Conservation (phyloP, 2,888 invertebrate species). For the Rhodophaea formosa region DNA sequence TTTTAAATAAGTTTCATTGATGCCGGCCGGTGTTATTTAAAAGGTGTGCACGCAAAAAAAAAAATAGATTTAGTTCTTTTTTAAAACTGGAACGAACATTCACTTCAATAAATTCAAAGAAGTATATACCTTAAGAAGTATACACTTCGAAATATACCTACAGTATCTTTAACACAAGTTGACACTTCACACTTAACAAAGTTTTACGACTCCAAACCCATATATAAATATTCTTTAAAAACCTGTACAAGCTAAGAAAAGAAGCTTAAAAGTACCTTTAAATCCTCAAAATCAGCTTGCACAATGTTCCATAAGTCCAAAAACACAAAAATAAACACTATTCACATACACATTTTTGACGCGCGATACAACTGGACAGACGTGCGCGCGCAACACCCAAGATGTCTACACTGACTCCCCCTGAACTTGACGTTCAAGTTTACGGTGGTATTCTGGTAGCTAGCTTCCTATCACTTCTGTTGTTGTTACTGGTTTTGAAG, state of each 20-base stretch:
- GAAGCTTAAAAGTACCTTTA: slow-evolving; percentile 3
- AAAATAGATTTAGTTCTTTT: too few species aligned
- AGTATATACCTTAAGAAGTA: too few species aligned
- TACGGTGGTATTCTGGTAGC: slow-evolving; percentile 32
- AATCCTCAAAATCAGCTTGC: neutral
- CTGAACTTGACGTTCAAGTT: slow-evolving; percentile 43
- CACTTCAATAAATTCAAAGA: too few species aligned
- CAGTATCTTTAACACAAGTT: neutral
- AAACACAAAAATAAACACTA: slow-evolving; percentile 6
- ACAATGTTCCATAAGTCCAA: neutral
- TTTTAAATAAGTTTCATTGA: too few species aligned
- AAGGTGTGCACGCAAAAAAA: too few species aligned
- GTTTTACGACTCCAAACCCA: neutral
- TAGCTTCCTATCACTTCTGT: neutral
- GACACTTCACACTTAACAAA: neutral
- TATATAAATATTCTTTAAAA: too few species aligned
- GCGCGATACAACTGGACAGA: neutral
- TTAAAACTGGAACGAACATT: too few species aligned
- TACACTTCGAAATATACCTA: too few species aligned
- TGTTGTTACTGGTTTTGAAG: too few species aligned
- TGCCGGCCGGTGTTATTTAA: too few species aligned
- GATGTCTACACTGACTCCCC: slow-evolving; percentile 21
- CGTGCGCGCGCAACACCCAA: slow-evolving; percentile 23
- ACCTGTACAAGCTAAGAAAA: too few species aligned
- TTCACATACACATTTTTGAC: slow-evolving; percentile 12